These are phyloP conservation scores for Amblyopsis hoosieri DNA, from an alignment of 2,797 vertebrate species.

Conservation along the genomic window DNA sequence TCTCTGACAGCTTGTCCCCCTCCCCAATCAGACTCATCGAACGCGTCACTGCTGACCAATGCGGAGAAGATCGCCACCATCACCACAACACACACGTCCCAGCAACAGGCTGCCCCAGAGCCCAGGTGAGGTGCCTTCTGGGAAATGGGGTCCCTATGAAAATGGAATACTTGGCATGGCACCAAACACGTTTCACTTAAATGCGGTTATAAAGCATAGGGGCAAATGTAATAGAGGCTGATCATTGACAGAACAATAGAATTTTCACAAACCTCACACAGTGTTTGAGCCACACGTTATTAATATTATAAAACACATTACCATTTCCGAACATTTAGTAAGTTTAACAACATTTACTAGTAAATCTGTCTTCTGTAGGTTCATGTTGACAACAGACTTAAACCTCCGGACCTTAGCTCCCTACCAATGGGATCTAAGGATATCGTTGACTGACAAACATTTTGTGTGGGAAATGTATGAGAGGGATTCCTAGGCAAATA, in stretches of 20 bases:
- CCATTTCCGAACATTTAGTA: too few relatives aligned
- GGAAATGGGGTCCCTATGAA: background rate
- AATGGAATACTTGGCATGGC: background rate
- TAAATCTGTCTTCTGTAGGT: background rate
- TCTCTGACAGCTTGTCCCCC: slow-evolving; percentile 27
- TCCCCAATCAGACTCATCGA: slow-evolving; percentile 88
- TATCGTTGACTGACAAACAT: too few relatives aligned
- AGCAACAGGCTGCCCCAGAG: slow-evolving; percentile 87
- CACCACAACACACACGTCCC: slow-evolving; percentile 95
- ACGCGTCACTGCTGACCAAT: slow-evolving; percentile 95
- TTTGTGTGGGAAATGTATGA: too few relatives aligned
- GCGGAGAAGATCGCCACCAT: slow-evolving; percentile 99
- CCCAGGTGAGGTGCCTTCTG: slow-evolving; percentile 82
- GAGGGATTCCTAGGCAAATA: too few relatives aligned
- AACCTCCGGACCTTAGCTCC: too few relatives aligned
- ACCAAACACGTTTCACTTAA: background rate
- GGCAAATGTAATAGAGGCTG: too few relatives aligned
- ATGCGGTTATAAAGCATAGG: background rate
- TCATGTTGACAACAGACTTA: background rate
- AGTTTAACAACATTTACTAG: too few relatives aligned
- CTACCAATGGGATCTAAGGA: too few relatives aligned
- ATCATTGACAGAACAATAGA: too few relatives aligned
- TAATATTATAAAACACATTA: too few relatives aligned
- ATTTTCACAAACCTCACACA: too few relatives aligned
- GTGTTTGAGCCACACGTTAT: too few relatives aligned